Base-by-base conservation (phyloP, 1,140 invertebrate species). In the Papilio xuthus region DNA sequence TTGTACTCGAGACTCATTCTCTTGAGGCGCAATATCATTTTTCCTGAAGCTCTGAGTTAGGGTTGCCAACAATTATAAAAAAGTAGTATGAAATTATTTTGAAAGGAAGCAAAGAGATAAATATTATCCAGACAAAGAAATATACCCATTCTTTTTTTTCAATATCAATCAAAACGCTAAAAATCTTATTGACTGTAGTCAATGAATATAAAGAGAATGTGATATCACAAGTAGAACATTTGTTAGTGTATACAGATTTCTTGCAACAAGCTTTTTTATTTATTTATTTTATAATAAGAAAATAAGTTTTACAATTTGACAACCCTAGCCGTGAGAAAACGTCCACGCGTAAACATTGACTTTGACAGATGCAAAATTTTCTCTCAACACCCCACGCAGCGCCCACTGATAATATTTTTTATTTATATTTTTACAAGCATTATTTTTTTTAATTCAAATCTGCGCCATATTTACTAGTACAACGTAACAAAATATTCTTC, bases 301-400 rank as follows among this genome's bases (percentile, higher is more conserved):
- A 37, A 8, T 60, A 3, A 10, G 8, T n/a, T 60, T 23, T 26
- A 26, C 7, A 60, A 3, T 6, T 60, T 26, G 56, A 12, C 56
- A 60, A 28, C 56, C 56, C 56, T 60, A 60, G 56, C 23, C 13
- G 20, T 60, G 56, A 12, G 56, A 26, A 60, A 44, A 42, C 70
- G 10, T 41, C 41, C 32, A 9, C 32, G 37, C 37, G 70, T 72
- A 44, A 10, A 47, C 18, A 37, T 72, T 72, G 70, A 44, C 41
- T 72, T 72, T 72, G 70, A 72, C n/a, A 72, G 70, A 72, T 72
- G 70, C n/a, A 42, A 47, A 41, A 41, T 72, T 44, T 37, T 3
- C 18, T 44, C 60, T n/a, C 70, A 32, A 7, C 70, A n/a, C 41
- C 20, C 32, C 1, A 12, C 56, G 15, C 70, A n/a, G n/a, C 18